These are phyloP conservation scores for Liopterus haemorrhoidalis DNA, from an alignment of 2,888 invertebrate genomes.

Conservation along the genomic window DNA sequence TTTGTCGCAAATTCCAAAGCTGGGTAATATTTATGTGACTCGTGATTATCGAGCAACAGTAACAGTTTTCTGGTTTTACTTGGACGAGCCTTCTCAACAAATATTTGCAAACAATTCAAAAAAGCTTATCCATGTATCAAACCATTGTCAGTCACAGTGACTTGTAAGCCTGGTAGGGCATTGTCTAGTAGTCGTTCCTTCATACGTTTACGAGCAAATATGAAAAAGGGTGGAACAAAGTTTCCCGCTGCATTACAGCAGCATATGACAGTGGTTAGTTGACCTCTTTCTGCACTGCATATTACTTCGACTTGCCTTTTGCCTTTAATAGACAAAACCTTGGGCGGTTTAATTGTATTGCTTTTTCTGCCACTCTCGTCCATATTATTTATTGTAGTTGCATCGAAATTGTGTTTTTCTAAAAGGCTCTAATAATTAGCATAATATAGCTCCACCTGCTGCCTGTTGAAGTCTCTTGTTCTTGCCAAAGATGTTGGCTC, in stretches of 20 bases:
- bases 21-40: slow-evolving; percentile 34
- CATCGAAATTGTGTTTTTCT: slow-evolving; percentile 14
- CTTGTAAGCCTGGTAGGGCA: slow-evolving; percentile 31
- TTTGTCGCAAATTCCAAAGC: slow-evolving; percentile 34
- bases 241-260: slow-evolving; percentile 36
- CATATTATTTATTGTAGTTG: slow-evolving; percentile 20
- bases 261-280: slow-evolving; percentile 33
- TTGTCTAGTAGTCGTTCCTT: slow-evolving; percentile 34
- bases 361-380: slow-evolving; percentile 23
- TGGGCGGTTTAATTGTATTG: slow-evolving; percentile 32
- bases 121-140: slow-evolving; percentile 33
- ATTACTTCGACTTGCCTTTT: slow-evolving; percentile 36
- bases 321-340: slow-evolving; percentile 39
- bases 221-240: slow-evolving; percentile 37
- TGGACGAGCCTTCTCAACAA: slow-evolving; percentile 31
- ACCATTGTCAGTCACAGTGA: slow-evolving; percentile 30
- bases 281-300: slow-evolving; percentile 32
- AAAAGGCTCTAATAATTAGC: background rate
- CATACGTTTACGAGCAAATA: slow-evolving; percentile 37
- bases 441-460: slow-evolving; percentile 19
- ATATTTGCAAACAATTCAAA: slow-evolving; percentile 33
- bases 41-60: slow-evolving; percentile 35
- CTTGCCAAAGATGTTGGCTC: slow-evolving; percentile 25
- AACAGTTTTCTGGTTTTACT: slow-evolving; percentile 30
- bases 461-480: slow-evolving; percentile 25